Percentiles rank a stretch among this genome's conserved stretches.
These are phyloP conservation scores for Parnassius apollo DNA, from an alignment of 2,888 invertebrate species.

Conservation along the genomic window DNA sequence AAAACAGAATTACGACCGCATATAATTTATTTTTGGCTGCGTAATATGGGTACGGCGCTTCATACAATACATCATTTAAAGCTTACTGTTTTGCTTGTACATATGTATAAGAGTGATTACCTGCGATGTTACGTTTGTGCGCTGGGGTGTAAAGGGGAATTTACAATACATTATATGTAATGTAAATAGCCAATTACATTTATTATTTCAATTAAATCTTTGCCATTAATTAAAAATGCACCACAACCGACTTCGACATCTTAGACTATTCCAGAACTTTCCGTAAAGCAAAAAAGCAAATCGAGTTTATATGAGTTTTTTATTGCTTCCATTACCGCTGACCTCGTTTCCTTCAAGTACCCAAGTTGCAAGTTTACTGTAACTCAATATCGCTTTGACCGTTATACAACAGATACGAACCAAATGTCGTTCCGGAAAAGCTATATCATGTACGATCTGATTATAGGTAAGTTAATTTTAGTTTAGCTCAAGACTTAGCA, in stretches of 20 bases:
- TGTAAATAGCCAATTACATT: no score
- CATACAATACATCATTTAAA: no score
- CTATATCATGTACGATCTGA: background rate
- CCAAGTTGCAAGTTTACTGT: conserved; percentile 10
- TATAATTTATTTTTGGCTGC: background rate
- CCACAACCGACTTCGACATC: no score
- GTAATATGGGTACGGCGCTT: no score
- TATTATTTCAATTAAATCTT: no score
- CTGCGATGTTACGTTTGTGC: no score
- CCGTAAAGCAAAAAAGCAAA: no score
- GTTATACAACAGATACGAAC: conserved; percentile 1
- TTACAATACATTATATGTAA: no score
- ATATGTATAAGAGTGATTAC: no score
- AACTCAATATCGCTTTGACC: conserved; percentile 5
- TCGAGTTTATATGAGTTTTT: background rate
- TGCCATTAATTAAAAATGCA: no score
- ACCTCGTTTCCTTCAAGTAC: conserved; percentile 10
- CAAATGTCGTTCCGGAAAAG: background rate
- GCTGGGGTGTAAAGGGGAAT: no score
- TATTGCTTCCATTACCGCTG: background rate
- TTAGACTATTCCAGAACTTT: no score
- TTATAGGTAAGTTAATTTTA: background rate
- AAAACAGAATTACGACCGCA: conserved; percentile 6
- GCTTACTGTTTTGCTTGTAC: background rate
- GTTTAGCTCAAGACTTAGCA: background rate